These are phyloP conservation scores for Abscondita cerata DNA, from an alignment of 2,888 invertebrate species.

Conservation along the genomic window DNA sequence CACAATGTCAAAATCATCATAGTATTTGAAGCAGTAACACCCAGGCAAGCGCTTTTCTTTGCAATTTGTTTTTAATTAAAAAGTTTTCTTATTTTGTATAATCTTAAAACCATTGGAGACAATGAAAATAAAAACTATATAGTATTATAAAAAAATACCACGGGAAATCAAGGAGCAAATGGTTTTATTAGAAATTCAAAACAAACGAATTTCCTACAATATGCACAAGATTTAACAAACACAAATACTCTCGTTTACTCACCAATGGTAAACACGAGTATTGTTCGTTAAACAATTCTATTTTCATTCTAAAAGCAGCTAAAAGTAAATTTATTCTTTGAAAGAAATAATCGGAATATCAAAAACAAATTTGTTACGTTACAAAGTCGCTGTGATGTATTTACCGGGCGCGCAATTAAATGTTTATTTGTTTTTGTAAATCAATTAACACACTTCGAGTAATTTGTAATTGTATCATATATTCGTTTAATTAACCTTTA, in stretches of 20 bases:
- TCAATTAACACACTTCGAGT: too few species aligned
- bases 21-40: neutral
- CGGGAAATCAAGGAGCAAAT: constrained; percentile 25
- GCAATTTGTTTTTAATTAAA: neutral
- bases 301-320: constrained; percentile 37
- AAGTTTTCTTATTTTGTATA: neutral
- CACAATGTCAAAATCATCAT: neutral
- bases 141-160: constrained; percentile 15
- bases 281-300: constrained; percentile 44
- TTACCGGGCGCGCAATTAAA: too few species aligned
- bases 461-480: too few species aligned
- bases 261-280: constrained; percentile 39
- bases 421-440: too few species aligned
- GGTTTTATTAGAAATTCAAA: constrained; percentile 23
- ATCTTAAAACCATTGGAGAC: neutral
- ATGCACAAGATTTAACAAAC: constrained; percentile 40
- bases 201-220: constrained; percentile 26
- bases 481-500: too few species aligned
- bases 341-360: too few species aligned
- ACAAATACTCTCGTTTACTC: constrained; percentile 40
- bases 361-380: too few species aligned
- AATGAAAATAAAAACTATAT: neutral
- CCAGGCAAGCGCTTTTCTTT: neutral
- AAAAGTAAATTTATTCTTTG: constrained; percentile 33
- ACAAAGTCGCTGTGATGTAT: too few species aligned